phyloP scores from a whole-genome alignment of 2,797 vertebrate genomes.

The Catamblyrhynchus diadema region DNA sequence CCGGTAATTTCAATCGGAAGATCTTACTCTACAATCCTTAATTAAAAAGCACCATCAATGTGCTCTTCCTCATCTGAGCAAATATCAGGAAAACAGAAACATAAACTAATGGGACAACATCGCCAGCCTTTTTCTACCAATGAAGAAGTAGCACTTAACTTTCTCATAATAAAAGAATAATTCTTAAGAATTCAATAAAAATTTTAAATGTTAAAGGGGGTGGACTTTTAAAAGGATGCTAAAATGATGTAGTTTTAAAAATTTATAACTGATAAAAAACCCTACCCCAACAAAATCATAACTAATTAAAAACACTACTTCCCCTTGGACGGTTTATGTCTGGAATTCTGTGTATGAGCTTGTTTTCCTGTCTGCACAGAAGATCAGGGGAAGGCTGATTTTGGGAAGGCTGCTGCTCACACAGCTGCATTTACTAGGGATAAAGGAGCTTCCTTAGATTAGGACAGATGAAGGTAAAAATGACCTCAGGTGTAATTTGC shows the following conservation, averaged over 20 bases:
- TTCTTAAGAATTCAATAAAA: background rate
- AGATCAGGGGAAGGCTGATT: background rate
- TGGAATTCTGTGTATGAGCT: background rate
- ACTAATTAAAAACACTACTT: background rate
- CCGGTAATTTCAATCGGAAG: background rate
- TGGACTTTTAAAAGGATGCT: background rate
- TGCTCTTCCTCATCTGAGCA: background rate
- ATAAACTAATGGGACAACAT: background rate
- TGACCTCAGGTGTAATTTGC: background rate
- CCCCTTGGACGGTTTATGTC: rapidly evolving
- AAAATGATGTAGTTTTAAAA: background rate
- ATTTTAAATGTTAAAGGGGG: background rate
- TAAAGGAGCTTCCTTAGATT: background rate
- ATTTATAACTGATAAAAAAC: background rate
- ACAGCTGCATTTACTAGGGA: background rate
- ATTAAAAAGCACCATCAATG: background rate
- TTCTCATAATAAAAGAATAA: background rate
- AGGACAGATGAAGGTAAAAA: background rate
- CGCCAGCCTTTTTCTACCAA: background rate
- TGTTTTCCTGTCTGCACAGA: background rate
- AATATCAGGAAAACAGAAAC: background rate
- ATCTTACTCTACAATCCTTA: background rate
- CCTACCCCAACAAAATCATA: background rate
- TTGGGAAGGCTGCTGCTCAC: background rate
- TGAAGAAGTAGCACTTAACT: background rate